Percentiles rank a stretch among this genome's conserved stretches.
These are phyloP conservation scores for Lasioglossum zephyrum DNA, from an alignment of 2,888 invertebrate species.

Conservation along the genomic window DNA sequence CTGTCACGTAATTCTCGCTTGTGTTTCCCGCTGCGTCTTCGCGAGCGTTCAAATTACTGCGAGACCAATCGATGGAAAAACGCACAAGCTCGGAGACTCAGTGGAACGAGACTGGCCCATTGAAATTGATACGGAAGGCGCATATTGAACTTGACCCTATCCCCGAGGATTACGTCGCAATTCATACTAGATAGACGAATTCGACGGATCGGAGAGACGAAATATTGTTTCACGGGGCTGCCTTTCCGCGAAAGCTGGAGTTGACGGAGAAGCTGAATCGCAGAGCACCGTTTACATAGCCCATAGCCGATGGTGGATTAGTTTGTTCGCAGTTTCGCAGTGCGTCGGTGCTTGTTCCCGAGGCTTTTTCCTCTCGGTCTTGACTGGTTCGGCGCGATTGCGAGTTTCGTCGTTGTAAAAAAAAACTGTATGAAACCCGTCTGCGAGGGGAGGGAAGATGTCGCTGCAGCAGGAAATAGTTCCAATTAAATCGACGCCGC, in stretches of 20 bases:
- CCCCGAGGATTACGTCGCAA: background rate
- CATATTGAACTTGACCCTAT: background rate
- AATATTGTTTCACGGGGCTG: background rate
- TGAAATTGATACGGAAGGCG: background rate
- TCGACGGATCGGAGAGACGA: background rate
- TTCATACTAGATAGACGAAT: background rate
- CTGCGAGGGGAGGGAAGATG: background rate
- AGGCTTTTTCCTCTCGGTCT: background rate
- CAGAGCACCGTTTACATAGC: background rate
- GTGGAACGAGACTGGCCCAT: background rate
- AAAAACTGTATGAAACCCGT: background rate
- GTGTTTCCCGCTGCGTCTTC: background rate
- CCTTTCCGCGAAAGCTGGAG: background rate
- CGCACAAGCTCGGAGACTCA: background rate
- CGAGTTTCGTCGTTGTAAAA: background rate
- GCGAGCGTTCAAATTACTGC: background rate
- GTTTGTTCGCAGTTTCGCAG: background rate
- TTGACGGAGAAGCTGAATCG: background rate
- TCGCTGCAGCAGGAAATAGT: constrained; percentile 9
- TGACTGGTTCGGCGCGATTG: background rate
- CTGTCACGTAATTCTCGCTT: no score
- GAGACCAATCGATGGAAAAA: background rate
- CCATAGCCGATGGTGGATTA: background rate
- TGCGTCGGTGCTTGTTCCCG: no score
- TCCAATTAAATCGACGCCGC: constrained; percentile 34